A percentile compares a stretch with the other conserved stretches of the same genome.
phyloP scores from a whole-genome alignment of 2,113 vertebrate species.

The Dinomys branickii region DNA sequence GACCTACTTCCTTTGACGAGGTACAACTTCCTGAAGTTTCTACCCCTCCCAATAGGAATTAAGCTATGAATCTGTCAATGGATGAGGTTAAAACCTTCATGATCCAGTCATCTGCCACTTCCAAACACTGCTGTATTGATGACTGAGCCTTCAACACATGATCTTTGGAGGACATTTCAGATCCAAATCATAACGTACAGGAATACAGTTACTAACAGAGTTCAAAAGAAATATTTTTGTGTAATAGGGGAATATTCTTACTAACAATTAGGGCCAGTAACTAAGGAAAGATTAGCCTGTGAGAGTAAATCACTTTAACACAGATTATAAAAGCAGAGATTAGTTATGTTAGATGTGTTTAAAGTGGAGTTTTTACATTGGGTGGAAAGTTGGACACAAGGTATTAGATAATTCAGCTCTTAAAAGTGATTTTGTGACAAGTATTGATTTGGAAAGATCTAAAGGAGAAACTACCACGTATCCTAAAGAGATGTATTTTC shows the following conservation, averaged over 20 bases:
- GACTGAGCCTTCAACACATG: neutral
- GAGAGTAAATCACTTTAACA: neutral
- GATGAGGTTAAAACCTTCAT: neutral
- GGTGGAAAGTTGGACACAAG: neutral
- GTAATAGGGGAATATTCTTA: conserved; percentile 1
- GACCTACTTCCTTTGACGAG: neutral
- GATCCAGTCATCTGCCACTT: neutral
- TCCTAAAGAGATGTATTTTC: conserved; percentile 34
- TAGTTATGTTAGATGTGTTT: neutral
- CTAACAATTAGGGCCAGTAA: neutral
- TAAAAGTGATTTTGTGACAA: conserved; percentile 17
- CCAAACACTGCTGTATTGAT: neutral
- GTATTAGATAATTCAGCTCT: conserved; percentile 16
- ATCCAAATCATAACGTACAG: neutral
- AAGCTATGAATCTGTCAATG: neutral
- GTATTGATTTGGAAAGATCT: conserved; percentile 27
- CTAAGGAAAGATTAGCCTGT: neutral
- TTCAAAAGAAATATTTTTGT: conserved; percentile 9
- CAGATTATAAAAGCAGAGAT: conserved; percentile 39
- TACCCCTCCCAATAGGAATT: neutral
- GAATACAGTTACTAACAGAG: neutral
- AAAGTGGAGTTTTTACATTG: conserved; percentile 31
- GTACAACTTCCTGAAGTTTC: neutral
- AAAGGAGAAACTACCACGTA: neutral
- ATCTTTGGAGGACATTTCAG: neutral